Evolutionary conservation across 2,797 vertebrate genomes (phyloP), one percentile per base, ranked within the genome.

Genomic region (Pipistrellus kuhlii): DNA sequence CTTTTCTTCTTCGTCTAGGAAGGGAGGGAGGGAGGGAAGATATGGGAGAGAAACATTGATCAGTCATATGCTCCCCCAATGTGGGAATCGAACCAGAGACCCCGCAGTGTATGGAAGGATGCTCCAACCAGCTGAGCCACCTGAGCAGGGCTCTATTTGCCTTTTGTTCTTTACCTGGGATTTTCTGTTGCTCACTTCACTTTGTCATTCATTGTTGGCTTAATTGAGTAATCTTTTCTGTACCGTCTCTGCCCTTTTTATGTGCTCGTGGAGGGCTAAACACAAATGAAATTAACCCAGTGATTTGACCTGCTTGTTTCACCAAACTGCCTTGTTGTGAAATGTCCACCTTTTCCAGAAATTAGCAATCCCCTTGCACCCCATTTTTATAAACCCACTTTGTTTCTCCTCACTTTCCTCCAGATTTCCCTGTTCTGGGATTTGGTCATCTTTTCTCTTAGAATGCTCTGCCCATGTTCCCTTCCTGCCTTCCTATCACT

Each of bases 341-440:
- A 91, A 87, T 85, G 25, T 41, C n/a, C 44, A 38, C 35, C 25
- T 41, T 88, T 87, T 90, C 27, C 81, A 88, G 80, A 93, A 88
- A 78, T 53, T 32, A 85, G 27, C 25, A 77, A 25, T n/a, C 5
- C 8, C 20, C 44, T 83, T 88, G 53, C 53, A 32, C 20, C n/a
- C 62, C 46, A 41, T 66, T 10, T 15, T 46, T 25, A 23, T 17
- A 66, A 81, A 7, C 14, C 6, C 14, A 18, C 8, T 85, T 75
- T 62, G 15, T 72, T 77, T 48, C 25, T 72, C 21, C 35, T 0
- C n/a, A 21, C 35, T 88, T 53, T 27, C 1, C 12, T 21, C 30
- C 18, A 72, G 20, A 85, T 77, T 95, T 80, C 51, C 2, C 11
- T 46, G 0, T 66, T 30, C 17, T 88, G 46, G 44, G 30, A 88